Conservation (phyloP, 2,797 vertebrate species). For the Danio tinwini region DNA sequence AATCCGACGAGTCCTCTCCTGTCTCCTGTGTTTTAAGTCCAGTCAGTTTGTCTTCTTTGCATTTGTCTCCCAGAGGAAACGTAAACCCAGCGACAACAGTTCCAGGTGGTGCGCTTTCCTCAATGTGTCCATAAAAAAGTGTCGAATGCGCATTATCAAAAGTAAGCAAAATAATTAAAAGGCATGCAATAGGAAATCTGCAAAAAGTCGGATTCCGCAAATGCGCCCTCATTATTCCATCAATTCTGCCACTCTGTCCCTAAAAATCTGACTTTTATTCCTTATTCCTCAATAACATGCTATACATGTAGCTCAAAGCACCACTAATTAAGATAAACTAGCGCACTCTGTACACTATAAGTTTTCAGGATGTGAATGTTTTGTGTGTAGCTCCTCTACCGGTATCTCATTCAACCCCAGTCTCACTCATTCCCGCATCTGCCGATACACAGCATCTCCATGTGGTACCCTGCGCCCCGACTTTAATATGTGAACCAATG, state of each 20-base stretch:
- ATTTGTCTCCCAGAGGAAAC: conserved; percentile 62
- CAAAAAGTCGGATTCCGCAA: conserved; percentile 59
- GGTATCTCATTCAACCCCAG: conserved; percentile 62
- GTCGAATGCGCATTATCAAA: conserved; percentile 54
- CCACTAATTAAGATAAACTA: neutral
- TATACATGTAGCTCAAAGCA: conserved; percentile 1
- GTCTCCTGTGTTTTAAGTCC: conserved; percentile 44
- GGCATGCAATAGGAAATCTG: conserved; percentile 49
- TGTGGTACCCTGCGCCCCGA: conserved; percentile 68
- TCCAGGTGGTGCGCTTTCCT: conserved; percentile 72
- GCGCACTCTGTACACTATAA: conserved; percentile 1
- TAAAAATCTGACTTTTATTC: conserved; percentile 15
- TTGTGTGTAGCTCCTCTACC: conserved; percentile 36
- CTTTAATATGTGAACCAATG: conserved; percentile 66
- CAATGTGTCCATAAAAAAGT: conserved; percentile 67
- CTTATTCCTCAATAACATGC: conserved; percentile 25
- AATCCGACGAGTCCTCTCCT: conserved; percentile 71
- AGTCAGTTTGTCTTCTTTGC: conserved; percentile 48
- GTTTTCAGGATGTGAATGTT: conserved; percentile 41
- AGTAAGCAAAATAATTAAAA: conserved; percentile 57
- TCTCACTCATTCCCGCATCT: conserved; percentile 62
- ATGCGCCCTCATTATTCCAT: conserved; percentile 73
- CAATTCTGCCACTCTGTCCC: conserved; percentile 58
- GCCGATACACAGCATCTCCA: conserved; percentile 67
- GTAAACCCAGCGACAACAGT: conserved; percentile 68